Evolutionary conservation across 1,140 invertebrate species (phyloP), one percentile per base, ranked within the genome.

Genomic region (Arion vulgaris): DNA sequence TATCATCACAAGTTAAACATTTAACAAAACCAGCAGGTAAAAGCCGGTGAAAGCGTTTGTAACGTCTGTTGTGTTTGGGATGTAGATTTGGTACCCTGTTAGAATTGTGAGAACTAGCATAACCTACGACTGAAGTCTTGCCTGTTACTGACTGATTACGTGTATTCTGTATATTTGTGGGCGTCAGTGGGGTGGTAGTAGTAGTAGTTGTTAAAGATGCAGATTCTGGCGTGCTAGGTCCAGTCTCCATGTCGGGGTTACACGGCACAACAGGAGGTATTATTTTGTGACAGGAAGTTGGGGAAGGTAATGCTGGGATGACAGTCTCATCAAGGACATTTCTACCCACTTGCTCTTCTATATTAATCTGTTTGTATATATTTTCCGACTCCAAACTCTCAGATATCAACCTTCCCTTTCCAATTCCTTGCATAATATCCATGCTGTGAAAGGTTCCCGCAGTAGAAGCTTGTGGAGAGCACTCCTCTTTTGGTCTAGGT

Each of bases 401-500:
- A n/a, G 19, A 1, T 5, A 0, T 32, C 28, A 32, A 5, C 2
- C 32, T 34, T 11, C 1, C n/a, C 5, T 66, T 28, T 34, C 62
- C 19, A 32, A 5, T 66, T 66, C 32, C 62, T 1, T 66, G 62
- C 5, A 32, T 13, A 17, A 7, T 28, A 7, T 28, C 28, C 4
- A 66, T 17, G 62, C 41, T 81, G 71, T 74, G 13, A 51, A 81
- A 4, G n/a, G 71, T 57, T 17, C 71, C 80, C 4, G 71, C 69
- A 4, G 80, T 74, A 9, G 80, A 81, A 13, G 34, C 71, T 45
- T 41, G 36, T 28, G 1, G 38, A 19, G 51, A 62, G 34, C 2
- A 32, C 23, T 62, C 81, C 7, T n/a, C 74, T 69, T 87, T 85
- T 11, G 79, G 36, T 38, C 86, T 49, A 34, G 85, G 85, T 36